A percentile compares a stretch with the other conserved stretches of the same genome.
Conservation (phyloP, 2,888 invertebrate species). For the Rhamnusium bicolor region DNA sequence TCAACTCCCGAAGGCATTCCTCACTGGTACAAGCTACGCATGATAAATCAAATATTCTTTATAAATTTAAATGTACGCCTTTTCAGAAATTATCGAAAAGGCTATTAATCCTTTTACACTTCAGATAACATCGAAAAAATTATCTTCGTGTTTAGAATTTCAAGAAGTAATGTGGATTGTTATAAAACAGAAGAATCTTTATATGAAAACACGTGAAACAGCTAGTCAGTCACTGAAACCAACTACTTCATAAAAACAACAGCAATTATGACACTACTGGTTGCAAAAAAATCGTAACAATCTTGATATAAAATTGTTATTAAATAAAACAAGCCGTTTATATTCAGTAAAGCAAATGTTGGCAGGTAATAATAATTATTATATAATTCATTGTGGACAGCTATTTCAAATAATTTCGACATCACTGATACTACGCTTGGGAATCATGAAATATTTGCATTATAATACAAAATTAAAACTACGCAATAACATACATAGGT, state of each 20-base stretch:
- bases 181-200: neutral
- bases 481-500: constrained; percentile 5
- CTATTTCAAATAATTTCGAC: constrained; percentile 5
- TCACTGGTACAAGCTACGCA: neutral
- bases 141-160: neutral
- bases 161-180: neutral
- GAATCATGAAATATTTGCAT: constrained; percentile 4
- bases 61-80: neutral
- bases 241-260: neutral
- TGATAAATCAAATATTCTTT: neutral
- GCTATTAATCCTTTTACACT: neutral
- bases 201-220: neutral
- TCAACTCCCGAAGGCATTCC: neutral
- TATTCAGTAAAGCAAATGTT: neutral
- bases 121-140: neutral
- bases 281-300: neutral
- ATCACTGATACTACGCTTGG: constrained; percentile 2
- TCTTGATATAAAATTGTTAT: neutral
- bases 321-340: neutral
- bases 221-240: neutral
- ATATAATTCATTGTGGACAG: constrained; percentile 17
- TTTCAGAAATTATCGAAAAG: neutral
- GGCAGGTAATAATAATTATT: constrained; percentile 1
- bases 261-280: neutral
- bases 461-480: constrained; percentile 8